phyloP scores from a whole-genome alignment of 2,797 vertebrate species.

The Coendou prehensilis region DNA sequence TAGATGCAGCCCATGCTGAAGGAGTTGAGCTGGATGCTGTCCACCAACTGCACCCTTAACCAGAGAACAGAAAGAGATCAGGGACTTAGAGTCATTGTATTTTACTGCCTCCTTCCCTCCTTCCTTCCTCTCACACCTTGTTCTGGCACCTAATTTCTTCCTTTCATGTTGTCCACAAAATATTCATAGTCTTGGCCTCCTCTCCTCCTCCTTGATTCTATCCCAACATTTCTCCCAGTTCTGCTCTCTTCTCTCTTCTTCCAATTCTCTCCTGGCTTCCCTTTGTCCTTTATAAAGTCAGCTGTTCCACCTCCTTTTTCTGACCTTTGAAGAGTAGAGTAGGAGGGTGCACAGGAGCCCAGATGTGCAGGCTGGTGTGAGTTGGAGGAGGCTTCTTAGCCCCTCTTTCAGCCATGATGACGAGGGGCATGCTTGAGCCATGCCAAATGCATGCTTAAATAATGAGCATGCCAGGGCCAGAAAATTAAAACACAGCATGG shows the following conservation, averaged over 20 bases:
- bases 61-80: neutral
- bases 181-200: neutral
- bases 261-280: neutral
- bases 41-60: neutral
- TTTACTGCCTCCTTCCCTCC: neutral
- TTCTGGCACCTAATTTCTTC: neutral
- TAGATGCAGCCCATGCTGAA: neutral
- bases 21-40: too few species aligned
- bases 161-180: neutral
- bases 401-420: conserved; percentile 63
- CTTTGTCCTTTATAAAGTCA: neutral
- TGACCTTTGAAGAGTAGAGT: fast-evolving
- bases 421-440: conserved; percentile 56
- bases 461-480: conserved; percentile 80
- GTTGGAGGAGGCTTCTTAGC: conserved; percentile 55
- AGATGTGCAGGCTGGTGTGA: neutral
- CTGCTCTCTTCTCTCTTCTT: neutral
- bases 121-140: neutral
- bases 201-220: neutral
- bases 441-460: conserved; percentile 79
- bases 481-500: conserved; percentile 87
- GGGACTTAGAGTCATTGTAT: fast-evolving
- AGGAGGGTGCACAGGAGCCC: neutral
- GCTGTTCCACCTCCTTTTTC: conserved; percentile 49
- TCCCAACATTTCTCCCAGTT: neutral